phyloP scores from a whole-genome alignment of 1,140 invertebrate species.

The Achatina immaculata region DNA sequence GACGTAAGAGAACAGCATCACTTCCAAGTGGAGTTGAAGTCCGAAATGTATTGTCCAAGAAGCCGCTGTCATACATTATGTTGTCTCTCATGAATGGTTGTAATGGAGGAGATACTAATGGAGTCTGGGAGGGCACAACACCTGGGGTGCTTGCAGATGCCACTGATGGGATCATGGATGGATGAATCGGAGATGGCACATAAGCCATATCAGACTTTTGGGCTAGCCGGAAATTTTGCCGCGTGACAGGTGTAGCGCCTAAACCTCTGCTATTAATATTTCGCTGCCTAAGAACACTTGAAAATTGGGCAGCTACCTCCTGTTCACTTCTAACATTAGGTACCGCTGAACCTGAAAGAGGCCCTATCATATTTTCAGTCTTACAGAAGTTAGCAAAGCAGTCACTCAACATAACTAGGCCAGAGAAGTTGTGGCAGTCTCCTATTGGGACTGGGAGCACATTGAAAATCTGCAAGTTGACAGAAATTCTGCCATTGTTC shows the following conservation, averaged over 20 bases:
- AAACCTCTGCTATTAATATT: neutral
- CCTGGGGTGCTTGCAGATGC: neutral
- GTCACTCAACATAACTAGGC: slow-evolving; percentile 62
- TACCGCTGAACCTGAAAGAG: slow-evolving; percentile 30
- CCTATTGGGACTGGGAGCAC: slow-evolving; percentile 66
- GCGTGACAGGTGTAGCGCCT: neutral
- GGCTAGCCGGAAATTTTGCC: neutral
- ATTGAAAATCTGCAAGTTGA: slow-evolving; percentile 66
- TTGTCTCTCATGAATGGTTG: slow-evolving; percentile 25
- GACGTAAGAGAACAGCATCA: slow-evolving; percentile 6
- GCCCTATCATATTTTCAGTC: slow-evolving; percentile 61
- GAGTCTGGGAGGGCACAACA: neutral
- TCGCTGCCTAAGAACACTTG: neutral
- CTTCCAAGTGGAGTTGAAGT: slow-evolving; percentile 64
- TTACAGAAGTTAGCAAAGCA: slow-evolving; percentile 67
- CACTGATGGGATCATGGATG: neutral
- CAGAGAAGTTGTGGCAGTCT: slow-evolving; percentile 51
- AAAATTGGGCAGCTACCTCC: neutral
- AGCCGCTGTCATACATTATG: slow-evolving; percentile 60
- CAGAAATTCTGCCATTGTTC: slow-evolving; percentile 63
- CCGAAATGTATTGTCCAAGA: slow-evolving; percentile 63
- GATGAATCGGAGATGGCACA: slow-evolving; percentile 27
- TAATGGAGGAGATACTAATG: neutral
- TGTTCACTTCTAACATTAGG: neutral
- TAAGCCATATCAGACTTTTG: slow-evolving; percentile 14